Conservation (phyloP, 2,797 vertebrate species). For the Acanthiza pusilla region DNA sequence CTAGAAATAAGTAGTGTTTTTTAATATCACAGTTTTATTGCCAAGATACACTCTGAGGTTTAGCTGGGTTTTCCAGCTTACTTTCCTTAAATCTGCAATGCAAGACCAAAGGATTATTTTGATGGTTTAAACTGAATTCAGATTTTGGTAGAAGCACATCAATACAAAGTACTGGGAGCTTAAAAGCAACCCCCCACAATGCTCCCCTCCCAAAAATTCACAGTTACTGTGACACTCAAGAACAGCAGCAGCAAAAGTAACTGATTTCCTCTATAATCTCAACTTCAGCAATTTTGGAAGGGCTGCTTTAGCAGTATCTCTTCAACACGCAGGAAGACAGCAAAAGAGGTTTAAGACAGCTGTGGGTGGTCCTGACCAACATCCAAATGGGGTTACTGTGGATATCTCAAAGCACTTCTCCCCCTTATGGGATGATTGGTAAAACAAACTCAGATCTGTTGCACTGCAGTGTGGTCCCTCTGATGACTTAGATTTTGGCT, state of each 20-base stretch:
- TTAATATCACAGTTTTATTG: neutral
- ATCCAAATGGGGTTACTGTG: neutral
- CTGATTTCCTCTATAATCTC: neutral
- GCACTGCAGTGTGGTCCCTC: rapidly evolving
- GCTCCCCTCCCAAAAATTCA: neutral
- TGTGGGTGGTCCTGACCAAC: neutral
- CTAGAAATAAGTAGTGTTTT: slow-evolving; percentile 31
- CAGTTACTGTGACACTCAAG: neutral
- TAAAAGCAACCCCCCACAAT: neutral
- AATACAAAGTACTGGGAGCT: neutral
- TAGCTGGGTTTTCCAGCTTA: neutral
- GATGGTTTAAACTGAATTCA: neutral
- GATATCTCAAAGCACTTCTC: neutral
- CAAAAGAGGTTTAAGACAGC: neutral
- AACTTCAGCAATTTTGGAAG: neutral
- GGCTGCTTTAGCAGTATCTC: neutral
- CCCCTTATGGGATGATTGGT: rapidly evolving
- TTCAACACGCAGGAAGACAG: neutral
- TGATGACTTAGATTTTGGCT: neutral
- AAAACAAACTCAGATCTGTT: neutral
- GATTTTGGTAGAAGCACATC: neutral
- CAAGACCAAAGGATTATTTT: neutral
- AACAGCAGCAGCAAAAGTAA: neutral
- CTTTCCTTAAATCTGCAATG: neutral
- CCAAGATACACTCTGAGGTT: slow-evolving; percentile 32